These are phyloP conservation scores for Invenusta paracnida DNA, from an alignment of 2,888 invertebrate species.

Conservation along the genomic window DNA sequence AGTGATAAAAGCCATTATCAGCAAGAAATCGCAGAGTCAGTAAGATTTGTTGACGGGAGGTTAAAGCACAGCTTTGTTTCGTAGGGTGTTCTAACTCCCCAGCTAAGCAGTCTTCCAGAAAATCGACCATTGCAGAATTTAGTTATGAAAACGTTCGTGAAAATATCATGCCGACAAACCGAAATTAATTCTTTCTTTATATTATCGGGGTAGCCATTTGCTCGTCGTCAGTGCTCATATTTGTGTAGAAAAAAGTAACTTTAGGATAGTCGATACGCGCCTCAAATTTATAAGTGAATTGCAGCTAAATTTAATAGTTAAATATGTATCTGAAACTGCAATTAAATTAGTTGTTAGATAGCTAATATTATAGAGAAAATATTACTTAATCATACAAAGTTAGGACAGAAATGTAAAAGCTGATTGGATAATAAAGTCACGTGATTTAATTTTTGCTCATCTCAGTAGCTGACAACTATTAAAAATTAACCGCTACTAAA, in stretches of 20 bases:
- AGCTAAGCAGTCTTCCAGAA: neutral
- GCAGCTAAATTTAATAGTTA: neutral
- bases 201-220: neutral
- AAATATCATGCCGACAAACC: neutral
- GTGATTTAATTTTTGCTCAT: neutral
- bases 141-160: neutral
- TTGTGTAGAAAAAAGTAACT: neutral
- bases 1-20: neutral
- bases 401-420: neutral
- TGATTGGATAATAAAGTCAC: neutral
- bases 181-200: neutral
- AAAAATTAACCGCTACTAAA: neutral
- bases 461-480: neutral
- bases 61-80: neutral
- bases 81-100: neutral
- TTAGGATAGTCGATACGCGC: neutral
- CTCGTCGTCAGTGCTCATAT: neutral
- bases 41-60: neutral
- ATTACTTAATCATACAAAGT: neutral
- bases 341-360: neutral
- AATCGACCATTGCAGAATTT: neutral
- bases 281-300: neutral
- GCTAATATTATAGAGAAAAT: neutral
- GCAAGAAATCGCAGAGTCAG: neutral
- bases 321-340: neutral